These are phyloP conservation scores for Clunio marinus DNA, from an alignment of 2,888 invertebrate species.

Conservation along the genomic window DNA sequence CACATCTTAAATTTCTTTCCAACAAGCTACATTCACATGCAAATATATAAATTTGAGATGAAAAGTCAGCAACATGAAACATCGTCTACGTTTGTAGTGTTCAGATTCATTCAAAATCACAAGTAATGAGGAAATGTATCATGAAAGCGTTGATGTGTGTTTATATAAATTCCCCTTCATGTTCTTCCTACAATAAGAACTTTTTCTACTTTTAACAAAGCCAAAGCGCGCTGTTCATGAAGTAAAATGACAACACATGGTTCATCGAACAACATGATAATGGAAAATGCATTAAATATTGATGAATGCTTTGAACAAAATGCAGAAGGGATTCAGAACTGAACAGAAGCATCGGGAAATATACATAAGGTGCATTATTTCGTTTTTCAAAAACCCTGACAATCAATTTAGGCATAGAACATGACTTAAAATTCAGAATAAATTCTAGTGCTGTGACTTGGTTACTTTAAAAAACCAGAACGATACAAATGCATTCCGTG, in stretches of 20 bases:
- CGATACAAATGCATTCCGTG: not conserved
- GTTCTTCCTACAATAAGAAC: not conserved
- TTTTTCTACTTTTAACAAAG: not conserved
- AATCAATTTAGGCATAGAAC: not conserved
- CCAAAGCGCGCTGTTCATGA: not conserved
- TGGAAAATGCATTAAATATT: constrained; percentile 20
- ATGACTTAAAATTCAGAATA: not conserved
- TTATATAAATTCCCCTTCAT: constrained; percentile 14
- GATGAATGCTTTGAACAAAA: not conserved
- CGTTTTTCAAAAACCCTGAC: not conserved
- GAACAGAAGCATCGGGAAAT: not conserved
- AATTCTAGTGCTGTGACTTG: not conserved
- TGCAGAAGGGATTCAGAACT: not conserved
- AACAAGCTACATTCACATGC: not conserved
- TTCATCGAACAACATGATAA: constrained; percentile 22
- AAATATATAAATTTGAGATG: constrained; percentile 9
- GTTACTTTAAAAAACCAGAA: constrained; percentile 7
- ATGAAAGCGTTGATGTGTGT: constrained; percentile 14
- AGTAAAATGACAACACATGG: constrained; percentile 9
- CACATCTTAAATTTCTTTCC: too few relatives aligned
- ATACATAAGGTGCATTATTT: not conserved
- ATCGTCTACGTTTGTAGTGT: not conserved
- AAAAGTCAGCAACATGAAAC: not conserved
- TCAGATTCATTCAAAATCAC: not conserved
- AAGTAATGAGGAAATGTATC: constrained; percentile 20